These are phyloP conservation scores for Hystrix cristata DNA, from an alignment of 2,113 vertebrate genomes.

Conservation along the genomic window DNA sequence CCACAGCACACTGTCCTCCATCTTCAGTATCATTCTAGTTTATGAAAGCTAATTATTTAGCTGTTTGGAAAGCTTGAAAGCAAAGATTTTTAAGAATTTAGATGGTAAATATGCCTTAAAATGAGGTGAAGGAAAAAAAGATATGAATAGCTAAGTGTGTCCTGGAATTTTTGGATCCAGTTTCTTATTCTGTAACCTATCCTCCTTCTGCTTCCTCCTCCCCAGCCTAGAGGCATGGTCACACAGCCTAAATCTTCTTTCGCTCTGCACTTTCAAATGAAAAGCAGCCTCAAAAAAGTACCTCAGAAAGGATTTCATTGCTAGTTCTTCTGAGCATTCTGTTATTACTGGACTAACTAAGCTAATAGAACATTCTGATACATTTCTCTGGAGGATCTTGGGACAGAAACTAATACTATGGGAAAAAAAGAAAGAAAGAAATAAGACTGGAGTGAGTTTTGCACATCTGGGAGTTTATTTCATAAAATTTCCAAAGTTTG, in stretches of 20 bases:
- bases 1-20: not conserved
- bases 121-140: not conserved
- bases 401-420: not conserved
- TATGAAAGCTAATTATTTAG: slow-evolving; percentile 1
- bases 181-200: not conserved
- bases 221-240: not conserved
- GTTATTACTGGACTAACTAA: not conserved
- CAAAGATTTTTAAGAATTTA: slow-evolving; percentile 2
- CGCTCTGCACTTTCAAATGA: not conserved
- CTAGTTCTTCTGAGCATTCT: not conserved
- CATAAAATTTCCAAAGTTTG: slow-evolving; percentile 28
- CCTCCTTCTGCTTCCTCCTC: too few species aligned
- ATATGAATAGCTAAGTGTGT: not conserved
- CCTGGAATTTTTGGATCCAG: not conserved
- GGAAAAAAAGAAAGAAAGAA: not conserved
- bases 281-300: not conserved
- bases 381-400: not conserved
- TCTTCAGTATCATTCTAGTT: not conserved
- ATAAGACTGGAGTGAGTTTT: not conserved
- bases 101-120: not conserved
- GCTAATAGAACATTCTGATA: not conserved
- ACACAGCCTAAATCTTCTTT: not conserved
- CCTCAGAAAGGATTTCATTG: not conserved
- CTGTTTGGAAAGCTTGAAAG: not conserved
- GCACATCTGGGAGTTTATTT: not conserved